Evolutionary conservation across 2,797 vertebrate genomes (phyloP).

Genomic region (Chiloscyllium punctatum): DNA sequence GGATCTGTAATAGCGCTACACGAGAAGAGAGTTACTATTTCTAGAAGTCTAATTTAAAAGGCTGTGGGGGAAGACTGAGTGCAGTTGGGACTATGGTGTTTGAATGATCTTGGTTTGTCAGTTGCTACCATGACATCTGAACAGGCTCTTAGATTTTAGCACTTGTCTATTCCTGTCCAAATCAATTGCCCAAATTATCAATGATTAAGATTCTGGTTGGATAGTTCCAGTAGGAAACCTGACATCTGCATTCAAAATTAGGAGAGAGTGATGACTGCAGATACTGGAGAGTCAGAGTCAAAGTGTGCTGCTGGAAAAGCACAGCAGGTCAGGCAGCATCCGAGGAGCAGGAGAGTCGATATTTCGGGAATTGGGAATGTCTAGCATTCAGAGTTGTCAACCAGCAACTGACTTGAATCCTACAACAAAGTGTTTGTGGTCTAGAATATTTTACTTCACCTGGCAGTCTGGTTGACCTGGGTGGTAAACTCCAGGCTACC

Average conservation of each 20-base stretch:
- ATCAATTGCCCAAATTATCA: background rate
- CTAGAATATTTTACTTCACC: background rate
- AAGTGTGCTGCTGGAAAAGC: no score
- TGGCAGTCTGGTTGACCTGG: background rate
- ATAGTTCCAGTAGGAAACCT: background rate
- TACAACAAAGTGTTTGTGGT: background rate
- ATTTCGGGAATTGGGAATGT: background rate
- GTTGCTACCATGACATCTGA: background rate
- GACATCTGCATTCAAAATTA: no score
- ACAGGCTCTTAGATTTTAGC: background rate
- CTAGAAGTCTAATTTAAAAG: background rate
- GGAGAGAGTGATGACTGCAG: no score
- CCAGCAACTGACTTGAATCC: background rate
- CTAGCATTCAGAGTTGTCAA: background rate
- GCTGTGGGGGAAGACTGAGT: background rate
- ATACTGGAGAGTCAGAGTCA: no score
- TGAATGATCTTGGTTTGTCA: background rate
- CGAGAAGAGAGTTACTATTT: background rate
- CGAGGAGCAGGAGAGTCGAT: no score
- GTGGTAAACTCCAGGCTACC: background rate
- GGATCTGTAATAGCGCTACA: background rate
- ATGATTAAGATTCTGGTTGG: background rate
- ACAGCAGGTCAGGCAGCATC: no score
- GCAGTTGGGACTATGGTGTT: background rate
- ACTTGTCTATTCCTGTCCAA: background rate